A percentile compares a stretch with the other conserved stretches of the same genome.
These are phyloP conservation scores for Eumeta japonica DNA, from an alignment of 1,140 invertebrate genomes.

Conservation along the genomic window DNA sequence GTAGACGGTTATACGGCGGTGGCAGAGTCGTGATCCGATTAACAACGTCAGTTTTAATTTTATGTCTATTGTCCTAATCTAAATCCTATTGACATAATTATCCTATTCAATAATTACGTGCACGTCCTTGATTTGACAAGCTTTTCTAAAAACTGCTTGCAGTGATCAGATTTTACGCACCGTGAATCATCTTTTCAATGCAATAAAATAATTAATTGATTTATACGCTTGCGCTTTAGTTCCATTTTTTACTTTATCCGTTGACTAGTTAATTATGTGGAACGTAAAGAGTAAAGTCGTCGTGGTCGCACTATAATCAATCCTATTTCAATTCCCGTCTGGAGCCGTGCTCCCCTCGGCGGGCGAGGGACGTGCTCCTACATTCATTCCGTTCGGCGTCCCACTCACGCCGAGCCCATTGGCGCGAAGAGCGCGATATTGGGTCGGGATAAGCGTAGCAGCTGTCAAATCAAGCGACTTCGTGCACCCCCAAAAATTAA, in stretches of 20 bases:
- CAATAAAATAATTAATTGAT: not conserved
- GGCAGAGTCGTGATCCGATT: constrained; percentile 54
- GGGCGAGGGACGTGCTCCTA: constrained; percentile 29
- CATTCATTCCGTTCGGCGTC: constrained; percentile 30
- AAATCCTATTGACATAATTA: constrained; percentile 13
- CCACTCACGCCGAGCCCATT: constrained; percentile 32
- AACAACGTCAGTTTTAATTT: constrained; percentile 52
- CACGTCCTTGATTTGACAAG: constrained; percentile 26
- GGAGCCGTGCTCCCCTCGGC: constrained; percentile 20
- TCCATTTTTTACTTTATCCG: too few relatives aligned
- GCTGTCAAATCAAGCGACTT: constrained; percentile 49
- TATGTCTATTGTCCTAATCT: constrained; percentile 1
- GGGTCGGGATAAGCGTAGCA: constrained; percentile 47
- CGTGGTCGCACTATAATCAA: constrained; percentile 38
- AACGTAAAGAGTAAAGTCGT: constrained; percentile 13
- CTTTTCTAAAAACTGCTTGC: too few relatives aligned
- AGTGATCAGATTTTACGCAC: too few relatives aligned
- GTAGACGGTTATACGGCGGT: constrained; percentile 54
- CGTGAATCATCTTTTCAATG: too few relatives aligned
- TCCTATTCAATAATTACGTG: constrained; percentile 10
- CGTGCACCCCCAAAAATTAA: constrained; percentile 11
- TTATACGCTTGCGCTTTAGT: not conserved
- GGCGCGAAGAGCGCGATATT: constrained; percentile 34
- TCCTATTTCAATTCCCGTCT: constrained; percentile 42
- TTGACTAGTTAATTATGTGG: too few relatives aligned